Conservation (phyloP, 2,113 vertebrate genomes). For the Bubo blakistoni region DNA sequence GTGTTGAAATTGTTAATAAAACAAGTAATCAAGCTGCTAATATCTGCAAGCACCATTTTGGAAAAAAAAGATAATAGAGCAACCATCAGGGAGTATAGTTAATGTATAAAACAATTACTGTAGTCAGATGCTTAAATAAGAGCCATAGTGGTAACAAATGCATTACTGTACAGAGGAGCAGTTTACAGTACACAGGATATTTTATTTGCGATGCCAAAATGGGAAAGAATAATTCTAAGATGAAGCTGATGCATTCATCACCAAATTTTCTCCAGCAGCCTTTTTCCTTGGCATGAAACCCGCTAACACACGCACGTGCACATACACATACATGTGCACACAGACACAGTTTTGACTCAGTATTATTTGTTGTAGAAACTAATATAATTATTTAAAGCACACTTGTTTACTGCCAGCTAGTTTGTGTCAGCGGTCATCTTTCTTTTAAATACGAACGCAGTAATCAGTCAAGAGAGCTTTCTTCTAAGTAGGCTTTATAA, state of each 20-base stretch:
- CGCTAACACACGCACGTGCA: fast-evolving
- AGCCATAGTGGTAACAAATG: neutral
- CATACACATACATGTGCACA: neutral
- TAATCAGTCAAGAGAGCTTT: neutral
- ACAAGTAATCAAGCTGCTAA: neutral
- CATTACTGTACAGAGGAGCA: neutral
- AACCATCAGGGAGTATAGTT: conserved; percentile 41
- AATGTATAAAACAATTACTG: conserved; percentile 43
- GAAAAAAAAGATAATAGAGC: neutral
- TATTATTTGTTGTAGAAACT: neutral
- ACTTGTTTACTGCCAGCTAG: neutral
- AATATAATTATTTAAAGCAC: neutral
- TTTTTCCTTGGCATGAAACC: neutral
- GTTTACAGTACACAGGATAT: neutral
- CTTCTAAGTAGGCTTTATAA: neutral
- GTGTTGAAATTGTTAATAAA: neutral
- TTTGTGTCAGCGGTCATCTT: neutral
- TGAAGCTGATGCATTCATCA: neutral
- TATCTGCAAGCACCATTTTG: conserved; percentile 6
- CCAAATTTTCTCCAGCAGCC: neutral
- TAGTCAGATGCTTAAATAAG: conserved; percentile 51
- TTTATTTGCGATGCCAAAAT: neutral
- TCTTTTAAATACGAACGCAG: neutral
- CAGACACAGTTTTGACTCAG: fast-evolving
- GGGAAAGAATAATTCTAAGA: neutral